A percentile compares a stretch with the other conserved stretches of the same genome.
Conservation (phyloP, 2,113 vertebrate genomes). For the Gavia stellata region DNA sequence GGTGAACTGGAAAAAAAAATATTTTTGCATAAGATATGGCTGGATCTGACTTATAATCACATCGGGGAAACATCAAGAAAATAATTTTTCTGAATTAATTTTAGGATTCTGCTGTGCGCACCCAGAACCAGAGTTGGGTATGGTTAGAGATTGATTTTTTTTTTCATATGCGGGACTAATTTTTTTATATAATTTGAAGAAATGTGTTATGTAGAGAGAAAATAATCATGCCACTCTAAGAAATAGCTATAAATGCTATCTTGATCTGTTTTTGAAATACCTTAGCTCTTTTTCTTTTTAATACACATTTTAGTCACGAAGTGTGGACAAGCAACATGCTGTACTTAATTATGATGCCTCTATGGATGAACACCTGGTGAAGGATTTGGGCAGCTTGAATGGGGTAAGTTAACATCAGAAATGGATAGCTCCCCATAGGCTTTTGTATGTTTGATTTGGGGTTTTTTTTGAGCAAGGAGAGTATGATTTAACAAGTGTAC, state of each 20-base stretch:
- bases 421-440: neutral
- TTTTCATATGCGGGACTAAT: neutral
- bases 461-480: neutral
- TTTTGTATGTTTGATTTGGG: neutral
- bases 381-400: constrained; percentile 96
- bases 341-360: constrained; percentile 93
- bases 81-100: neutral
- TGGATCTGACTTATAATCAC: neutral
- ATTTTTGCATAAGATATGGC: neutral
- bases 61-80: neutral
- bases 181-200: neutral
- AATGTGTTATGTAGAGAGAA: neutral
- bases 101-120: neutral
- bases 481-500: neutral
- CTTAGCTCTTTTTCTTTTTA: neutral
- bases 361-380: constrained; percentile 91
- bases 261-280: neutral
- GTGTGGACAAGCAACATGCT: constrained; percentile 97
- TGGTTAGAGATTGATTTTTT: neutral
- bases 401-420: constrained; percentile 81
- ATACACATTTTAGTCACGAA: constrained; percentile 83
- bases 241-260: neutral
- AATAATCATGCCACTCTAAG: neutral
- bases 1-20: neutral
- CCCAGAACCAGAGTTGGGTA: neutral